Evolutionary conservation across 2,113 vertebrate species (phyloP).

Genomic region (Tyrannus savana): DNA sequence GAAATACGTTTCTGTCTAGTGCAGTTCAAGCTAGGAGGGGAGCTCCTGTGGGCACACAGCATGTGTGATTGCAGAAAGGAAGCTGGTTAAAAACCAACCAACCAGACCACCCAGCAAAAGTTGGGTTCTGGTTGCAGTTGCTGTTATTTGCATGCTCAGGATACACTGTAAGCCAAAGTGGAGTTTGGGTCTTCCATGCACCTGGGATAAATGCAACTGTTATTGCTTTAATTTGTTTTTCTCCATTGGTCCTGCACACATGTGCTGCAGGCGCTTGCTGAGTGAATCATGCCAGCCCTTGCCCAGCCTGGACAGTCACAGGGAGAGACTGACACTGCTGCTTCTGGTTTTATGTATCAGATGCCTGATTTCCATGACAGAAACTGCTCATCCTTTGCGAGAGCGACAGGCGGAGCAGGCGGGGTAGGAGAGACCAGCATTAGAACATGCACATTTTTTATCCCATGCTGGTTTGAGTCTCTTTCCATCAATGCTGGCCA

Average conservation of each 20-base stretch:
- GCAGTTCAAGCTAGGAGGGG: not conserved
- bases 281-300: not conserved
- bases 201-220: not conserved
- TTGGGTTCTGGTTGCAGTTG: not conserved
- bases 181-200: not conserved
- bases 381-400: not conserved
- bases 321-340: not conserved
- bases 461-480: not conserved
- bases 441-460: conserved; percentile 6
- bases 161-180: not conserved
- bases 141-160: not conserved
- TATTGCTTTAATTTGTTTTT: not conserved
- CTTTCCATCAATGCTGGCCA: not conserved
- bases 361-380: conserved; percentile 8
- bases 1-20: not conserved
- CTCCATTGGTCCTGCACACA: not conserved
- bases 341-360: conserved; percentile 5
- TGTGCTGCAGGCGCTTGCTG: fast-evolving
- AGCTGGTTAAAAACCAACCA: not conserved
- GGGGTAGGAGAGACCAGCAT: not conserved
- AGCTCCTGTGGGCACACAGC: not conserved
- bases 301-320: not conserved
- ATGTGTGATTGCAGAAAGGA: not conserved
- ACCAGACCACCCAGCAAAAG: not conserved
- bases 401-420: not conserved